Conservation (phyloP, 92 coral and sea anemone species). For the Palythoa heliodiscus region DNA sequence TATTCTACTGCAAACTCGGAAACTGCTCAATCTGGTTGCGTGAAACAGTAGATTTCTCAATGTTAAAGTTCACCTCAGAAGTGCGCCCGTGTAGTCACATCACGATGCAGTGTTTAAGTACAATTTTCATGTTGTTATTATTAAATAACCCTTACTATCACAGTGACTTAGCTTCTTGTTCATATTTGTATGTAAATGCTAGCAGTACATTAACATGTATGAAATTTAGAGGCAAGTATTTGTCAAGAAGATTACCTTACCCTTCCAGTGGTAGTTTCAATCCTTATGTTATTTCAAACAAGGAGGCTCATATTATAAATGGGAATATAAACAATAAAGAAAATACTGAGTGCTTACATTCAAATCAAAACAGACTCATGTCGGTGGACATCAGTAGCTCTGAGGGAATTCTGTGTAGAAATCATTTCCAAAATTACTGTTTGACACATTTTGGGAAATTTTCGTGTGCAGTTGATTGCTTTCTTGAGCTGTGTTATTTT, state of each 20-base stretch:
- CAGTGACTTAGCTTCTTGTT: constrained; percentile 39
- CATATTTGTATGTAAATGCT: constrained; percentile 34
- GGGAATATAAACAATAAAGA: constrained; percentile 17
- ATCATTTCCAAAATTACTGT: constrained; percentile 41
- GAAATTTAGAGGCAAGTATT: constrained; percentile 44
- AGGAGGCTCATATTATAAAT: constrained; percentile 35
- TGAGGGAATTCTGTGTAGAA: constrained; percentile 13
- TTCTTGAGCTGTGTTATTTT: constrained; percentile 33
- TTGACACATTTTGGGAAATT: constrained; percentile 40
- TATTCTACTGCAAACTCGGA: constrained; percentile 32
- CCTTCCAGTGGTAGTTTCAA: constrained; percentile 40
- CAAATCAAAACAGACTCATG: constrained; percentile 12
- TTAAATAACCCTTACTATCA: constrained; percentile 31
- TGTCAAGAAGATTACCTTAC: constrained; percentile 47
- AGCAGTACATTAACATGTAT: constrained; percentile 30
- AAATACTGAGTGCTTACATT: constrained; percentile 10
- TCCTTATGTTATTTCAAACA: constrained; percentile 43
- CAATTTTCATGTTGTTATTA: constrained; percentile 30
- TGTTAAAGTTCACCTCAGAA: constrained; percentile 33
- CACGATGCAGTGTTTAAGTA: constrained; percentile 33
- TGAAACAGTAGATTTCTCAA: constrained; percentile 31
- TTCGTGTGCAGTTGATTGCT: constrained; percentile 49
- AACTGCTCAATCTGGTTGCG: constrained; percentile 35
- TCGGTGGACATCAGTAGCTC: constrained; percentile 14
- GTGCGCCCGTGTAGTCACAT: constrained; percentile 36